Conservation (phyloP, 2,797 vertebrate species). For the Atherinosoma microstoma region DNA sequence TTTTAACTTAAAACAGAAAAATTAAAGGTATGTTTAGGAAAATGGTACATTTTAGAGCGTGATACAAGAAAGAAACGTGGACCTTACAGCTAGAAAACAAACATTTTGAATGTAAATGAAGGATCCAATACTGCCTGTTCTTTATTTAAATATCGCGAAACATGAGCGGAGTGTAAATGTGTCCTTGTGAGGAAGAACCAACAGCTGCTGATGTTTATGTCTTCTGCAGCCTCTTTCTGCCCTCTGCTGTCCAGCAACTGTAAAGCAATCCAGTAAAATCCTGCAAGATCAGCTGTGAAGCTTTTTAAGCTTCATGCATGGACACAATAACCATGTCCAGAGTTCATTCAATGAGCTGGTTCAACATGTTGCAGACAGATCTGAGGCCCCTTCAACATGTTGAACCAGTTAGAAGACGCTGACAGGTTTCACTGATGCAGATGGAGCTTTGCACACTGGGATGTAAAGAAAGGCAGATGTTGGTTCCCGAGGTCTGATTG, state of each 20-base stretch:
- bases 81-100: too few relatives aligned
- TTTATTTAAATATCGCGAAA: background rate
- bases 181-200: background rate
- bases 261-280: background rate
- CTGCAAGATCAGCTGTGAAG: background rate
- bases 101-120: background rate
- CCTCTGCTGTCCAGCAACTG: slow-evolving; percentile 58
- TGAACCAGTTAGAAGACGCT: background rate
- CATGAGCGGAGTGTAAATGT: background rate
- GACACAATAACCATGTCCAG: background rate
- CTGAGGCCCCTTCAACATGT: background rate
- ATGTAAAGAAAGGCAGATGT: too few relatives aligned
- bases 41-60: too few relatives aligned
- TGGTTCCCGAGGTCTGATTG: too few relatives aligned
- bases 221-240: slow-evolving; percentile 41
- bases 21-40: background rate
- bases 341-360: too few relatives aligned
- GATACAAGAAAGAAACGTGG: too few relatives aligned
- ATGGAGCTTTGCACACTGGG: too few relatives aligned
- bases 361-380: background rate
- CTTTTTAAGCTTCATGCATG: background rate
- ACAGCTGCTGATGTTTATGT: background rate
- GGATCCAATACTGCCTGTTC: background rate
- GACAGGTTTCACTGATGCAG: background rate
- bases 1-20: background rate